Percentiles rank a stretch among this genome's conserved stretches.
Evolutionary conservation across 2,797 vertebrate genomes (phyloP).

Genomic region (Sciurus vulgaris): DNA sequence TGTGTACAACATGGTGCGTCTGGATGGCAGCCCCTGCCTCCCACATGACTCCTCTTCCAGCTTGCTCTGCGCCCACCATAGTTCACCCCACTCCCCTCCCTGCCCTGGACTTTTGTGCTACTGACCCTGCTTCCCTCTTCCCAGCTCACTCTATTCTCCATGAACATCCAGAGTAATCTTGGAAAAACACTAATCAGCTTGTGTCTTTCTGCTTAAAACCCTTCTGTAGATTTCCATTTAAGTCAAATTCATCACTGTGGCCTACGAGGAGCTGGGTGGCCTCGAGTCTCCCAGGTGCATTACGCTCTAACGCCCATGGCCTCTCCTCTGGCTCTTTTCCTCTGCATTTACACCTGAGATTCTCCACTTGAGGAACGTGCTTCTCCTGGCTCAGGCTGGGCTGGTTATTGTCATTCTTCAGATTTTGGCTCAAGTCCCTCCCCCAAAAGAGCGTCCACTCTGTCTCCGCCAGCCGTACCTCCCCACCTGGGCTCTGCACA

Average conservation of each 20-base stretch:
- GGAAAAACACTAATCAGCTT: not conserved
- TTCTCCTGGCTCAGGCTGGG: not conserved
- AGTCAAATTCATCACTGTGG: not conserved
- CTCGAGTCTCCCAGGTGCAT: no score
- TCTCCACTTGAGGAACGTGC: not conserved
- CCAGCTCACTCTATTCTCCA: not conserved
- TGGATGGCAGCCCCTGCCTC: not conserved
- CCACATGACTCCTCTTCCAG: not conserved
- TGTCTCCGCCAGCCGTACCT: not conserved
- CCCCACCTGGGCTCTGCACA: accelerated
- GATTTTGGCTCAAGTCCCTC: not conserved
- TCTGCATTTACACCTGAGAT: not conserved
- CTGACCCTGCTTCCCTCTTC: not conserved
- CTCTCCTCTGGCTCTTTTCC: not conserved
- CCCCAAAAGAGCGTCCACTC: not conserved
- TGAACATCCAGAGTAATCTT: not conserved
- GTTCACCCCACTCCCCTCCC: no score
- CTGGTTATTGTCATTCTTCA: not conserved
- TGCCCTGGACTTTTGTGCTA: not conserved
- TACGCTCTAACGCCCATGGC: accelerated
- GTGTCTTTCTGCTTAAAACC: not conserved
- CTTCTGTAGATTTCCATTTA: not conserved
- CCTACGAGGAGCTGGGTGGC: accelerated
- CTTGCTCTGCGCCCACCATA: not conserved
- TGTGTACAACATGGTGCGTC: not conserved